Evolutionary conservation across 2,113 vertebrate genomes (phyloP).

Genomic region (Gopherus evgoodei): DNA sequence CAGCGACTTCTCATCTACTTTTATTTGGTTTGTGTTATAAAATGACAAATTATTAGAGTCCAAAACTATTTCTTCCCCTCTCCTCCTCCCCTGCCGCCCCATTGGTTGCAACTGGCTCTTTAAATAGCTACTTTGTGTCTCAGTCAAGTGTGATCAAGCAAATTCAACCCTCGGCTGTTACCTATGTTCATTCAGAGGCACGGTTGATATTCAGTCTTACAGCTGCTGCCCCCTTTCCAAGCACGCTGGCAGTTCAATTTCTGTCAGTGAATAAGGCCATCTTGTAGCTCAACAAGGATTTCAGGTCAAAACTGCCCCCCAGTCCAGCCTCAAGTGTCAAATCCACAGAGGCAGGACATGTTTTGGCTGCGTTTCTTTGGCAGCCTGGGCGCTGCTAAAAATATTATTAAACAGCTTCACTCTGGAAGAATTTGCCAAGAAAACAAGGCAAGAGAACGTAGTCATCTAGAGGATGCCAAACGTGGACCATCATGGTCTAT

Average conservation of each 20-base stretch:
- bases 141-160: neutral
- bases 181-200: neutral
- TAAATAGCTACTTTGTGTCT: neutral
- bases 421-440: constrained; percentile 62
- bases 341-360: constrained; percentile 10
- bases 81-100: fast-evolving
- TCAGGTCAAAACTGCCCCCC: neutral
- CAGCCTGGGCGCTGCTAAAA: constrained; percentile 60
- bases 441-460: constrained; percentile 55
- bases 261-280: neutral
- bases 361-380: constrained; percentile 52
- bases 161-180: neutral
- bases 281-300: constrained; percentile 3
- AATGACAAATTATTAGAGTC: neutral
- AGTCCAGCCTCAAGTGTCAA: constrained; percentile 35
- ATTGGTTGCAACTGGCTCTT: neutral
- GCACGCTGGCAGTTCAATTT: neutral
- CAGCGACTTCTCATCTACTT: neutral
- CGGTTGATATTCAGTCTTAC: fast-evolving
- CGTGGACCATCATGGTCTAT: constrained; percentile 34
- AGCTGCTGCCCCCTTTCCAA: neutral
- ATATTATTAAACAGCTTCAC: constrained; percentile 68
- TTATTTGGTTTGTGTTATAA: neutral
- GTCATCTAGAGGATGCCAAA: constrained; percentile 36
- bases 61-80: neutral